Evolutionary conservation across 2,113 vertebrate species (phyloP).

Genomic region (Oryzias melastigma): DNA sequence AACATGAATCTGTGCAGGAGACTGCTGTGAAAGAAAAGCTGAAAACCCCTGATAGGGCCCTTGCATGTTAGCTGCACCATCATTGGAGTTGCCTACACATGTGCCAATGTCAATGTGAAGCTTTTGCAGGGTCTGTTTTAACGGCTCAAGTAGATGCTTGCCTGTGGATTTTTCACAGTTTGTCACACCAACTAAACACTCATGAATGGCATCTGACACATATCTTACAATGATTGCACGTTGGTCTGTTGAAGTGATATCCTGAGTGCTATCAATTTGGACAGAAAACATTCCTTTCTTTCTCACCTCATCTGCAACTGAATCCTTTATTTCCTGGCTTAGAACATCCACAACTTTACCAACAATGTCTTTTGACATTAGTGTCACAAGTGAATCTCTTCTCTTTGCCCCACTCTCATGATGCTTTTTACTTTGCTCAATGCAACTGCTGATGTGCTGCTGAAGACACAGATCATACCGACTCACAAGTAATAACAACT

Average conservation of each 20-base stretch:
- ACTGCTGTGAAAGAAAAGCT: background rate
- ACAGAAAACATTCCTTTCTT: background rate
- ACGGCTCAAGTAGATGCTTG: background rate
- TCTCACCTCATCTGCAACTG: background rate
- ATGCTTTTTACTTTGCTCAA: conserved; percentile 1
- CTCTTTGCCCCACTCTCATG: background rate
- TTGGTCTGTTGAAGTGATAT: background rate
- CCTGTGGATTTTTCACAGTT: conserved; percentile 2
- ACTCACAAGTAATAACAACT: too few relatives aligned
- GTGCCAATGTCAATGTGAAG: background rate
- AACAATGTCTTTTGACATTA: background rate
- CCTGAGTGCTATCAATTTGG: background rate
- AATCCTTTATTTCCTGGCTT: background rate
- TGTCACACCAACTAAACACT: background rate
- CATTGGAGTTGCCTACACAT: conserved; percentile 3
- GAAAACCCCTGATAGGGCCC: background rate
- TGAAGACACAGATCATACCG: too few relatives aligned
- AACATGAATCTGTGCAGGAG: background rate
- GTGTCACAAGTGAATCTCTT: conserved; percentile 1
- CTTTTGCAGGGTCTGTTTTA: background rate
- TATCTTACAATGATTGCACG: conserved; percentile 1
- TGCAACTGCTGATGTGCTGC: background rate
- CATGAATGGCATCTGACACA: background rate
- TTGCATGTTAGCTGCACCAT: conserved; percentile 1
- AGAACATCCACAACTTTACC: background rate